Evolutionary conservation across 2,113 vertebrate species (phyloP).

Genomic region (Suncus etruscus): DNA sequence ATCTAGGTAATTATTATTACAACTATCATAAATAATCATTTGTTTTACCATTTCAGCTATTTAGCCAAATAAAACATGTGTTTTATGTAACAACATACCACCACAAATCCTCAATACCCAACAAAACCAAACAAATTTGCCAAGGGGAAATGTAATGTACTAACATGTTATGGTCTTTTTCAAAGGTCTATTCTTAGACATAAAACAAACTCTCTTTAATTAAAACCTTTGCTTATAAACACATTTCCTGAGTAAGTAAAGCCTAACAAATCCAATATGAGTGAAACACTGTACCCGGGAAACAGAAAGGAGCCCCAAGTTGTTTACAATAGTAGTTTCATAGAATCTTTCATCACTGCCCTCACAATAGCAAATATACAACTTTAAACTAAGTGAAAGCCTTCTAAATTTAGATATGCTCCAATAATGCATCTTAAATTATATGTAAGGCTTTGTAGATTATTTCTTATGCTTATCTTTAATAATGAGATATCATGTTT

Average conservation of each 20-base stretch:
- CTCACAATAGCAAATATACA: conserved; percentile 85
- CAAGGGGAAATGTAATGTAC: conserved; percentile 47
- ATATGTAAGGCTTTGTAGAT: conserved; percentile 88
- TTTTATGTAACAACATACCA: conserved; percentile 28
- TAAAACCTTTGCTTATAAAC: conserved; percentile 82
- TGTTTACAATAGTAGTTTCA: conserved; percentile 82
- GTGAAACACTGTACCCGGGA: conserved; percentile 76
- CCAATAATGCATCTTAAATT: conserved; percentile 90
- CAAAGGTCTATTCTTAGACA: conserved; percentile 73
- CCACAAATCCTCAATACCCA: conserved; percentile 27
- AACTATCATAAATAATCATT: conserved; percentile 29
- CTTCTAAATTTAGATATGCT: conserved; percentile 89
- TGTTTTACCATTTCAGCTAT: conserved; percentile 18
- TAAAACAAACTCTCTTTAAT: conserved; percentile 76
- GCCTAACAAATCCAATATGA: conserved; percentile 82
- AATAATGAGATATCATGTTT: conserved; percentile 86
- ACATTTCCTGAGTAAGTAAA: conserved; percentile 80
- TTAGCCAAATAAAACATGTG: conserved; percentile 40
- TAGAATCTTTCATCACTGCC: conserved; percentile 76
- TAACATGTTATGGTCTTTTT: conserved; percentile 58
- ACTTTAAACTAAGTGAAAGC: conserved; percentile 83
- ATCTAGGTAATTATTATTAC: neutral
- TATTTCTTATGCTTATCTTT: conserved; percentile 89
- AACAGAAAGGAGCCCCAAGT: conserved; percentile 79
- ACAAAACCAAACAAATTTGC: conserved; percentile 60